A percentile compares a stretch with the other conserved stretches of the same genome.
These are phyloP conservation scores for Lasioglossum albipes DNA, from an alignment of 1,140 invertebrate genomes.

Conservation along the genomic window DNA sequence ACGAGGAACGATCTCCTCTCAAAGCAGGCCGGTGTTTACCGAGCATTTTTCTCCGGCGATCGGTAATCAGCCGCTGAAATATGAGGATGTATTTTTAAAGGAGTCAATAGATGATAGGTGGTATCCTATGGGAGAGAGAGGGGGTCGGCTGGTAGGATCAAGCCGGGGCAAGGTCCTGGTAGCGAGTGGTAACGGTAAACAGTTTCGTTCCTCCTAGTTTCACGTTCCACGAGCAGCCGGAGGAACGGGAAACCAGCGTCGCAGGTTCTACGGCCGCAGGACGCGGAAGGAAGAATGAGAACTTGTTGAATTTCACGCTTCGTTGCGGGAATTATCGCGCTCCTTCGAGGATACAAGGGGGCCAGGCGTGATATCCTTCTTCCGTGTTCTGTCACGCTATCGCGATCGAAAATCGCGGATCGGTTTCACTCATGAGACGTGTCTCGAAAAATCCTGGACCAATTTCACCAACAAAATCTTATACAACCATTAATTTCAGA, in stretches of 20 bases:
- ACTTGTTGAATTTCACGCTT: conserved; percentile 22
- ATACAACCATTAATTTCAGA: too few relatives aligned
- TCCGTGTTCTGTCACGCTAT: too few relatives aligned
- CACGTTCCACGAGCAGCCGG: background rate
- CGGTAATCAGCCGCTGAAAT: background rate
- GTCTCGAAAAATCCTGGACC: too few relatives aligned
- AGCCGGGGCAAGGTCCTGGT: conserved; percentile 18
- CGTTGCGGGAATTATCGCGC: conserved; percentile 11
- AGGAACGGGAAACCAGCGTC: background rate
- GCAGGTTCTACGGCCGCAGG: conserved; percentile 2
- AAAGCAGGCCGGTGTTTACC: too few relatives aligned
- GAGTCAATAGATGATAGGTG: background rate
- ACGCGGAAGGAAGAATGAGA: background rate
- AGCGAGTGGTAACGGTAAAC: conserved; percentile 8
- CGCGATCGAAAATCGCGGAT: too few relatives aligned
- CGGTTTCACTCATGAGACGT: too few relatives aligned
- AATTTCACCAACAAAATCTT: too few relatives aligned
- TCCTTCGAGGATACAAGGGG: background rate
- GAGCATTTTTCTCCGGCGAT: too few relatives aligned
- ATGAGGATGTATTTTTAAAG: background rate
- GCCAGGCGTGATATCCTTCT: too few relatives aligned
- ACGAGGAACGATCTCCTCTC: too few relatives aligned
- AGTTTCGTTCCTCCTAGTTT: conserved; percentile 17
- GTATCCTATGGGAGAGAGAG: background rate
- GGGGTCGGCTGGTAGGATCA: background rate